Base-by-base conservation (phyloP, 2,797 vertebrate genomes). In the Crypturellus tataupa region DNA sequence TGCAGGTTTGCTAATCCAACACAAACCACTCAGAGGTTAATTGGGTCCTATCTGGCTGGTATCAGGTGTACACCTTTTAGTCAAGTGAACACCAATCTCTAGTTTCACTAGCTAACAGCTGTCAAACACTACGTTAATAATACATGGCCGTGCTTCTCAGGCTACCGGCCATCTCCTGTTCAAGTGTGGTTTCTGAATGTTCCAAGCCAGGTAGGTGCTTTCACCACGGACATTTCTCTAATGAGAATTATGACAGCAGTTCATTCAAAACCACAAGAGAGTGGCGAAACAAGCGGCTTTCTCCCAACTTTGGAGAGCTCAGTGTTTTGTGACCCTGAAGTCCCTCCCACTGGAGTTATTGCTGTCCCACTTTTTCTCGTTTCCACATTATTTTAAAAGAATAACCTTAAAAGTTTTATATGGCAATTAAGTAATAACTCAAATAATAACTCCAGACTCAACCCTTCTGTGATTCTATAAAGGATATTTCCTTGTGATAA, bases 41-140 rank as follows among this genome's bases (percentile, higher is more conserved):
- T 16, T 62, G 49, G 73, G 85, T 64, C 96, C 96, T 81, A 62
- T 4, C 9, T 76, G 80, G 90, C 35, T 19, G 35, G 76, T 95
- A 94, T 97, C 96, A 92, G 89, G 81, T 94, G 81, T 94, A 68
- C 77, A 78, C 85, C 91, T 96, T 94, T 89, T 80, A 88, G 90
- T 64, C 91, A 75, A 75, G 65, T 11, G 49, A 90, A 89, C 49
- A 75, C 82, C 96, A 81, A 94, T 96, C 95, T 97, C 96, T 94
- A 70, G 87, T 98, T 96, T 97, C 97, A 90, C 80, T 55, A 87
- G 72, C 91, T 97, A 96, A 91, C 97, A 98, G 97, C 97, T 96
- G 96, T 97, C 96, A 95, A 95, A 94, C 17, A 60, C 71, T 75
- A 79, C 94, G 94, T 97, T 47, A 97, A 98, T 97, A 97, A 97